A percentile compares a stretch with the other conserved stretches of the same genome.
Conservation (phyloP, 2,888 invertebrate species). For the Sisyra terminalis region DNA sequence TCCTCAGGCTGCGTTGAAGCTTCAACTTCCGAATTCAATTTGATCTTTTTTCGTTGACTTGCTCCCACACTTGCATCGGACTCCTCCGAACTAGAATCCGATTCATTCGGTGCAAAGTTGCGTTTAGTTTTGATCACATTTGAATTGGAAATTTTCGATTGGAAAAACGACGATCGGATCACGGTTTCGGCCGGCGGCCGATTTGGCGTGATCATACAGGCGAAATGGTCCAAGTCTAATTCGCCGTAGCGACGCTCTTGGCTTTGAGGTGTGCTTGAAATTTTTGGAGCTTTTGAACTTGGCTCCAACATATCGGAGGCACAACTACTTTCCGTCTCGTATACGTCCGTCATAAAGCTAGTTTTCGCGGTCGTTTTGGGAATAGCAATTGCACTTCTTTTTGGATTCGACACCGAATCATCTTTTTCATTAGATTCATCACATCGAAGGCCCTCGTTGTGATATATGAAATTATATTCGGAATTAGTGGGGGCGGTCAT, state of each 20-base stretch:
- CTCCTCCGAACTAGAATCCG: too few species aligned
- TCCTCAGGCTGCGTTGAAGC: too few species aligned
- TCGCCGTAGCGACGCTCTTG: background rate
- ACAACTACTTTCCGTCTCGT: slow-evolving; percentile 4
- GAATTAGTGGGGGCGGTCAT: background rate
- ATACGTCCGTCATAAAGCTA: background rate
- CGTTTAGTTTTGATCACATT: too few species aligned
- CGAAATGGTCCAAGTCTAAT: slow-evolving; percentile 2
- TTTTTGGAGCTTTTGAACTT: background rate
- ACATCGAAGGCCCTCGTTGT: background rate
- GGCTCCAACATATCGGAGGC: background rate
- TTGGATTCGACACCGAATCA: background rate
- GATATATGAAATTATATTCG: too few species aligned
- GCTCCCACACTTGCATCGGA: too few species aligned
- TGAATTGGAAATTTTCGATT: too few species aligned
- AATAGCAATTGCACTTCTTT: background rate
- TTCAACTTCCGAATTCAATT: too few species aligned
- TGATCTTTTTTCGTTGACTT: too few species aligned
- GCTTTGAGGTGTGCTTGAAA: background rate
- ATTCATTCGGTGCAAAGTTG: too few species aligned
- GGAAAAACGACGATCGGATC: too few species aligned
- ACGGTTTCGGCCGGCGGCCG: background rate
- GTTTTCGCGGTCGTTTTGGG: background rate
- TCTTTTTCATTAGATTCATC: background rate
- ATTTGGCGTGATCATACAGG: background rate